Conservation (phyloP, 2,113 vertebrate species). For the Bufo bufo region DNA sequence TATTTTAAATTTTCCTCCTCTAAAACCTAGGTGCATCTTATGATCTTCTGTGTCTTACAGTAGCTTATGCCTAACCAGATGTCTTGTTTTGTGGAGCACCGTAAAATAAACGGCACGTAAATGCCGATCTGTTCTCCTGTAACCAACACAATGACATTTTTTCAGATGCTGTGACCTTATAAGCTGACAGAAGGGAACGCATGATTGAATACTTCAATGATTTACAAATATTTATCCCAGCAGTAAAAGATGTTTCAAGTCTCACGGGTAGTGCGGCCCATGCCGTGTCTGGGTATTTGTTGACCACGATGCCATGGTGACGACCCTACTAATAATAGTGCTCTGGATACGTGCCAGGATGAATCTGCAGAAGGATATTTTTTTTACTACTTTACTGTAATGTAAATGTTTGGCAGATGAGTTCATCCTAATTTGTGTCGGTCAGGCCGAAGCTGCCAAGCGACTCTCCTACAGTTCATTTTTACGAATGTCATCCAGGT, state of each 20-base stretch:
- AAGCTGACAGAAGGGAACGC: slow-evolving; percentile 29
- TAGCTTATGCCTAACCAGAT: background rate
- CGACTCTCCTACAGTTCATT: background rate
- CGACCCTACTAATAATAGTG: slow-evolving; percentile 49
- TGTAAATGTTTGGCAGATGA: slow-evolving; percentile 41
- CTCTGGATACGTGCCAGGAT: slow-evolving; percentile 27
- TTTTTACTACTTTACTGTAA: slow-evolving; percentile 30
- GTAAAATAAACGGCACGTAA: background rate
- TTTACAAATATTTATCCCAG: slow-evolving; percentile 55
- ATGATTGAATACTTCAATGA: slow-evolving; percentile 44
- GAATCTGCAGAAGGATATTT: slow-evolving; percentile 31
- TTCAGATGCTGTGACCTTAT: slow-evolving; percentile 41
- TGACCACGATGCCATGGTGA: slow-evolving; percentile 9
- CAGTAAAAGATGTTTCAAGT: slow-evolving; percentile 37
- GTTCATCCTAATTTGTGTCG: background rate
- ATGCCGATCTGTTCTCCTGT: background rate
- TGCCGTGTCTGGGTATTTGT: slow-evolving; percentile 44
- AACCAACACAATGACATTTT: slow-evolving; percentile 39
- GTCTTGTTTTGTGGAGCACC: background rate
- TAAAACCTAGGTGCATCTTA: too few relatives aligned
- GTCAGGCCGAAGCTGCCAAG: background rate
- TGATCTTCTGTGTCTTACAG: too few relatives aligned
- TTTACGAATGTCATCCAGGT: background rate
- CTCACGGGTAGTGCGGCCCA: slow-evolving; percentile 8
- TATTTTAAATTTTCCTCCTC: too few relatives aligned